phyloP scores from a whole-genome alignment of 2,797 vertebrate species.

The Tapirus indicus region DNA sequence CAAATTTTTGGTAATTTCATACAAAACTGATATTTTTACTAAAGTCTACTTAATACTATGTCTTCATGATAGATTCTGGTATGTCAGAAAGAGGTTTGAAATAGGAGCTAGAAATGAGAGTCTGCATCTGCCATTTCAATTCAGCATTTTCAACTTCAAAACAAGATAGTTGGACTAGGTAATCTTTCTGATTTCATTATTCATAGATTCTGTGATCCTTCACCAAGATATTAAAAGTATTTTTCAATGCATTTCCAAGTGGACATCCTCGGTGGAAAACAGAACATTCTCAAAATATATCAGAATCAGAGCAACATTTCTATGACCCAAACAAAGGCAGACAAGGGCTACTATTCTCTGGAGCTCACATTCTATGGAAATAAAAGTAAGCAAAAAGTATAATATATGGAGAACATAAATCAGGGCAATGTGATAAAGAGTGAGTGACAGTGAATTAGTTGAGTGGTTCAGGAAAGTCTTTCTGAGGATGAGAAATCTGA shows the following conservation, averaged over 20 bases:
- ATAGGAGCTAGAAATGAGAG: not conserved
- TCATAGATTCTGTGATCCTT: not conserved
- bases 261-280: not conserved
- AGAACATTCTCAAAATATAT: conserved; percentile 20
- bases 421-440: not conserved
- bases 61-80: not conserved
- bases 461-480: not conserved
- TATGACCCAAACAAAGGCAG: not conserved
- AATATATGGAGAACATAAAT: not conserved
- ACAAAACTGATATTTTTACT: not conserved
- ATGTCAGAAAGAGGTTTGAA: not conserved
- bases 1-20: not conserved
- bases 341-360: not conserved
- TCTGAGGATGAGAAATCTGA: not conserved
- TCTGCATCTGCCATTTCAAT: not conserved
- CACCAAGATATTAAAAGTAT: not conserved
- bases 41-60: not conserved
- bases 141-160: not conserved
- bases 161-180: not conserved
- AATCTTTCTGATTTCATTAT: conserved; percentile 17
- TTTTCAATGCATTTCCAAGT: conserved; percentile 29
- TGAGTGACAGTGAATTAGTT: not conserved
- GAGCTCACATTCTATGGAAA: not conserved
- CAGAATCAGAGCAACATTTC: not conserved
- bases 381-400: not conserved